Conservation (phyloP, 1,140 invertebrate species). For the Trichoplusia ni region DNA sequence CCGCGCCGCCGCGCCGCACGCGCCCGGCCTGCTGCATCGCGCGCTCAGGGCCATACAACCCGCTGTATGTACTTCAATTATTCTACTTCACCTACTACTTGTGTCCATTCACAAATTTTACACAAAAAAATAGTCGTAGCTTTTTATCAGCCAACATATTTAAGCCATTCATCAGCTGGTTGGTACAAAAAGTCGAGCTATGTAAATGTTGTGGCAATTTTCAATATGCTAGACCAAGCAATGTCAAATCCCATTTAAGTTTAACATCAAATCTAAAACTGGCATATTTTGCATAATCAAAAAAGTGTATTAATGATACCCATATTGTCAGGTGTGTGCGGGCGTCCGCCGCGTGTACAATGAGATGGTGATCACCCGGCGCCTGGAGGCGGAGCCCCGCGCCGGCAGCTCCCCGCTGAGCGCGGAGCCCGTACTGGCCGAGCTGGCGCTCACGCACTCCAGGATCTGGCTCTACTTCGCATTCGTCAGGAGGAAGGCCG, state of each 20-base stretch:
- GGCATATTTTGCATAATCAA: too few species aligned
- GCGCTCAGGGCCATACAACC: constrained; percentile 43
- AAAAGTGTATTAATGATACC: neutral
- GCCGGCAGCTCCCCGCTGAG: constrained; percentile 86
- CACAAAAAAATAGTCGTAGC: too few species aligned
- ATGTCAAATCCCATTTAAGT: too few species aligned
- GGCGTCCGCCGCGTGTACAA: constrained; percentile 84
- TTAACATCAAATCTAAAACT: too few species aligned
- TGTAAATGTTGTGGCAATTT: too few species aligned
- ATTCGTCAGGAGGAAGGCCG: constrained; percentile 91
- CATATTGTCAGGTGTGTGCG: constrained; percentile 44
- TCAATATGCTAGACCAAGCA: too few species aligned
- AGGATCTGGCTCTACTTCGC: constrained; percentile 94
- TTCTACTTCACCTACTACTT: too few species aligned
- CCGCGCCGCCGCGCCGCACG: constrained; percentile 12
- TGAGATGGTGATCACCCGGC: constrained; percentile 85
- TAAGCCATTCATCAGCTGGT: too few species aligned
- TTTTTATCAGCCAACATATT: too few species aligned
- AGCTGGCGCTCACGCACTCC: constrained; percentile 95
- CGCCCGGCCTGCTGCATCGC: constrained; percentile 37
- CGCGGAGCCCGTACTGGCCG: constrained; percentile 94
- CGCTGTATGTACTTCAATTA: constrained; percentile 32
- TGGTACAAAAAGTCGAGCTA: too few species aligned
- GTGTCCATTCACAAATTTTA: too few species aligned
- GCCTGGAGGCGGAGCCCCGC: constrained; percentile 84